Evolutionary conservation across 2,888 invertebrate species (phyloP).

Genomic region (Polietes domitor): DNA sequence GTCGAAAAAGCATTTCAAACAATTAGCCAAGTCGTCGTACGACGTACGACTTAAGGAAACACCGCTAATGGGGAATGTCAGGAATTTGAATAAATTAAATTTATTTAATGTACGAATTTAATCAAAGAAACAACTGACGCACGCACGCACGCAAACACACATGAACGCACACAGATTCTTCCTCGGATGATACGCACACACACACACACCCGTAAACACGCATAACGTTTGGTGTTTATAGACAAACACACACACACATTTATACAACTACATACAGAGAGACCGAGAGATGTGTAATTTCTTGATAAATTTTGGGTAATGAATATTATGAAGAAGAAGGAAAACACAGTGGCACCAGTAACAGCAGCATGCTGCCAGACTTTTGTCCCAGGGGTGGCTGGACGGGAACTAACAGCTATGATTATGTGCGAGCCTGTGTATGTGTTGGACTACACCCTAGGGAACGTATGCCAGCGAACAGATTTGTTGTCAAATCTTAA

Average conservation of each 20-base stretch:
- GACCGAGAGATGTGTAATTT: neutral
- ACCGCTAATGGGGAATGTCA: constrained; percentile 50
- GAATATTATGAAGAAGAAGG: neutral
- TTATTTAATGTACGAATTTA: constrained; percentile 36
- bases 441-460: neutral
- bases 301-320: neutral
- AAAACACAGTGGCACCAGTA: neutral
- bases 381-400: neutral
- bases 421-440: neutral
- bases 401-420: neutral
- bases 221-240: neutral
- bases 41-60: constrained; percentile 29
- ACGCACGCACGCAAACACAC: neutral
- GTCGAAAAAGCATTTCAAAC: constrained; percentile 15
- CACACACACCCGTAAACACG: neutral
- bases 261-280: neutral
- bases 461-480: neutral
- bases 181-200: neutral
- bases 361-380: neutral
- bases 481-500: neutral
- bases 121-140: constrained; percentile 10
- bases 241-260: neutral
- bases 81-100: constrained; percentile 49
- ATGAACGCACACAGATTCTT: neutral
- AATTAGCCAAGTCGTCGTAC: neutral